Percentiles rank a stretch among this genome's conserved stretches.
phyloP scores from a whole-genome alignment of 2,113 vertebrate species.

The Datnioides undecimradiatus region DNA sequence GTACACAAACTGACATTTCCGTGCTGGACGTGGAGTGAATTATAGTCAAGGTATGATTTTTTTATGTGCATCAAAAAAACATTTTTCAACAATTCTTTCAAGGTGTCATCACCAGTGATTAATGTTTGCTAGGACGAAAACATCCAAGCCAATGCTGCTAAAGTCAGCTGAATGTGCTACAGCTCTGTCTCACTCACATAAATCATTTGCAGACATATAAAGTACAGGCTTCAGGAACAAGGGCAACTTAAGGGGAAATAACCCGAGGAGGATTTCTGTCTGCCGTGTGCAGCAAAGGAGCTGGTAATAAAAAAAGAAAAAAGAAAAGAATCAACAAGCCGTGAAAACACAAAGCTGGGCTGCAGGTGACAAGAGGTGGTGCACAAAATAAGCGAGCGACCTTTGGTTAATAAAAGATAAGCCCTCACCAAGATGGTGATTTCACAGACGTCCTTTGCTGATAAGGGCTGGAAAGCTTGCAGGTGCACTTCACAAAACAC shows the following conservation, averaged over 20 bases:
- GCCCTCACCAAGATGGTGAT: slow-evolving; percentile 41
- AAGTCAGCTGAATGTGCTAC: slow-evolving; percentile 13
- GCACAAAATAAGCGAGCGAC: slow-evolving; percentile 42
- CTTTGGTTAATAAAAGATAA: slow-evolving; percentile 72
- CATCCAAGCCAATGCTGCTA: background rate
- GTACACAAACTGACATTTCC: slow-evolving; percentile 20
- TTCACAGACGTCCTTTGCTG: slow-evolving; percentile 59
- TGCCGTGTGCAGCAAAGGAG: background rate
- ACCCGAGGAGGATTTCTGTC: too few species aligned
- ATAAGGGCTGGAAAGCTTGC: slow-evolving; percentile 69
- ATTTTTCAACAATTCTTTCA: background rate
- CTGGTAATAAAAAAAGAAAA: background rate
- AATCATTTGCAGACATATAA: slow-evolving; percentile 17
- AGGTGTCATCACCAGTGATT: slow-evolving; percentile 1
- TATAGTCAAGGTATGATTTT: background rate
- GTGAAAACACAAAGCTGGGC: slow-evolving; percentile 20
- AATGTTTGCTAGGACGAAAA: background rate
- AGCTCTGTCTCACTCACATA: background rate
- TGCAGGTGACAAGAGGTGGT: slow-evolving; percentile 21
- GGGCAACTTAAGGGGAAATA: background rate
- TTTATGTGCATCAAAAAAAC: slow-evolving; percentile 4
- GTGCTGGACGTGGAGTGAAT: slow-evolving; percentile 13
- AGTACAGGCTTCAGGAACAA: background rate
- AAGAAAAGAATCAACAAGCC: background rate
- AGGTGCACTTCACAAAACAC: slow-evolving; percentile 71